Percentiles rank a stretch among this genome's conserved stretches.
Conservation (phyloP, 2,797 vertebrate species). For the Coluber constrictor region DNA sequence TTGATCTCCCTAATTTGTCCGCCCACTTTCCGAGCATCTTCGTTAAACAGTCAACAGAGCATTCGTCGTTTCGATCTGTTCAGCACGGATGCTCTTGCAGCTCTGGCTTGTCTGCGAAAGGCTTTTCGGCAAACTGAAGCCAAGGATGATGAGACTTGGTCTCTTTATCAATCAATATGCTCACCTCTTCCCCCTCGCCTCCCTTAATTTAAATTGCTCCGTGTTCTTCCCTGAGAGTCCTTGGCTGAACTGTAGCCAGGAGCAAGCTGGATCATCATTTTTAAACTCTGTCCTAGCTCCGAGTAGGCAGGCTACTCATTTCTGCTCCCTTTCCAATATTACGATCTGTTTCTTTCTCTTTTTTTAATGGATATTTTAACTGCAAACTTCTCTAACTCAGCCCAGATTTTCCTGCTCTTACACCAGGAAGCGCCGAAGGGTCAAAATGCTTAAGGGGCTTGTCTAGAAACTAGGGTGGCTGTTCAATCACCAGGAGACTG, state of each 20-base stretch:
- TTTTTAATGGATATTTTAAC: neutral
- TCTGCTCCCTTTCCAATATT: neutral
- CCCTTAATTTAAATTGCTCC: neutral
- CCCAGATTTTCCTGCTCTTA: neutral
- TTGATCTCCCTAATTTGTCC: neutral
- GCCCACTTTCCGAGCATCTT: neutral
- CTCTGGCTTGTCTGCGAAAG: neutral
- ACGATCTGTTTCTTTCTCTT: neutral
- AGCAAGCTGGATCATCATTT: neutral
- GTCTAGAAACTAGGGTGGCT: neutral
- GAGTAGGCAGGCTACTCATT: neutral
- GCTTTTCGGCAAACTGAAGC: neutral
- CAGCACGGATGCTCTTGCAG: neutral
- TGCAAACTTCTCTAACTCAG: neutral
- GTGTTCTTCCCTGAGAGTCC: neutral
- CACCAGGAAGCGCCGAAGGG: neutral
- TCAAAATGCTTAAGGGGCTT: neutral
- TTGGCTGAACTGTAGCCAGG: neutral
- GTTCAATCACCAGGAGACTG: neutral
- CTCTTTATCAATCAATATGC: neutral
- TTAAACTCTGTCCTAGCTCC: neutral
- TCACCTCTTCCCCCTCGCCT: neutral
- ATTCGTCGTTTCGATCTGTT: neutral
- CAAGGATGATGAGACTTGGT: neutral
- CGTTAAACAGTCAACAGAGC: neutral